phyloP scores from a whole-genome alignment of 1,140 invertebrate species.

The Caerostris extrusa region DNA sequence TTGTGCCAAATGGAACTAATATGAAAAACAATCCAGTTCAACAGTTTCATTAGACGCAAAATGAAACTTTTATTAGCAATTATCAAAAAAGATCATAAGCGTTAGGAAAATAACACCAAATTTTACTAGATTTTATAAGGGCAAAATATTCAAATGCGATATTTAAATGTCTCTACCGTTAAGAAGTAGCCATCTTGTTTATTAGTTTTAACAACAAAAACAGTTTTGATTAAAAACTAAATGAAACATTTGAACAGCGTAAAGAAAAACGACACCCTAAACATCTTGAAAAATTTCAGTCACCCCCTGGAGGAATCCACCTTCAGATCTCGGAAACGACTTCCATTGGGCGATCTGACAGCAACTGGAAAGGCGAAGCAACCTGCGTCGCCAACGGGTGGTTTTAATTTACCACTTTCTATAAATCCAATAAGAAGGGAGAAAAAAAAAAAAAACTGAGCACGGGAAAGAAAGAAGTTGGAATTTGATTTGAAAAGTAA shows the following conservation, averaged over 20 bases:
- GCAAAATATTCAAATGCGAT: neutral
- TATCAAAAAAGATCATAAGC: neutral
- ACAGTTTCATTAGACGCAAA: neutral
- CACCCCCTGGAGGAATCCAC: neutral
- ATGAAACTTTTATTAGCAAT: neutral
- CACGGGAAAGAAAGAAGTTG: slow-evolving; percentile 50
- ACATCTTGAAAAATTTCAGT: neutral
- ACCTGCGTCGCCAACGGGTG: slow-evolving; percentile 29
- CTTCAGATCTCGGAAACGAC: neutral
- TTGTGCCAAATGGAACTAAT: too few relatives aligned
- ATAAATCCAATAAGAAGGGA: slow-evolving; percentile 52
- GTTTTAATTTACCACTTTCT: slow-evolving; percentile 46
- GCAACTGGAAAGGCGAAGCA: neutral
- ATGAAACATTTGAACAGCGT: neutral
- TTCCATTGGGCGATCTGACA: slow-evolving; percentile 3
- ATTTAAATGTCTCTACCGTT: too few relatives aligned
- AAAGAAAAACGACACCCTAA: neutral
- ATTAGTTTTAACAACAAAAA: neutral
- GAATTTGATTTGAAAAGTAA: slow-evolving; percentile 76
- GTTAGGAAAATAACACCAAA: neutral
- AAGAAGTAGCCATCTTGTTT: neutral
- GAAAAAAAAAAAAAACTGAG: neutral
- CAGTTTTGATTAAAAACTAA: neutral
- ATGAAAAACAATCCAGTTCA: too few relatives aligned
- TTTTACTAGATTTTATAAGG: neutral